phyloP scores from a whole-genome alignment of 2,888 invertebrate species.

The Stenichneumon culpator region DNA sequence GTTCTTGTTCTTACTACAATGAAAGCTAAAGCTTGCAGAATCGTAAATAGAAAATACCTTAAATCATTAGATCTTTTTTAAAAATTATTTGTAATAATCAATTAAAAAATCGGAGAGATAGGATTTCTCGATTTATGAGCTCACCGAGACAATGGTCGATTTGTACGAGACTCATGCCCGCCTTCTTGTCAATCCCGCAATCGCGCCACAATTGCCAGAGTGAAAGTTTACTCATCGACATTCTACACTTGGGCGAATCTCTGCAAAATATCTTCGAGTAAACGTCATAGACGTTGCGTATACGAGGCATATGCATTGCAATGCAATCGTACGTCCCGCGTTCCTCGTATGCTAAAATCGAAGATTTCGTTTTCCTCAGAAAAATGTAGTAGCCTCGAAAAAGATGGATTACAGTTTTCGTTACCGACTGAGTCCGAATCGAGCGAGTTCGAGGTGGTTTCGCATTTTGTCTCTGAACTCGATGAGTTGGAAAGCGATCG shows the following conservation, averaged over 20 bases:
- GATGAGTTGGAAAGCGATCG: constrained; percentile 8
- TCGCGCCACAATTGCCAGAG: constrained; percentile 89
- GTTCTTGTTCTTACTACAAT: background rate
- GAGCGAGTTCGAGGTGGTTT: background rate
- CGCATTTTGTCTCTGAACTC: background rate
- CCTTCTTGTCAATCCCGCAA: constrained; percentile 86
- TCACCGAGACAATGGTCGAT: constrained; percentile 86
- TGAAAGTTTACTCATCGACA: constrained; percentile 86
- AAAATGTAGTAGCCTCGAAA: background rate
- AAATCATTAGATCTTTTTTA: too few relatives aligned
- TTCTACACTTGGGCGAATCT: constrained; percentile 53
- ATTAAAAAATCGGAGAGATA: constrained; percentile 7
- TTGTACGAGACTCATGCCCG: constrained; percentile 85
- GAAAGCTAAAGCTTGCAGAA: background rate
- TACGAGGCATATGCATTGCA: constrained; percentile 85
- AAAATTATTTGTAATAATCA: background rate
- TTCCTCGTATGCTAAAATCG: constrained; percentile 82
- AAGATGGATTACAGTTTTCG: background rate
- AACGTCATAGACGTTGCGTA: constrained; percentile 86
- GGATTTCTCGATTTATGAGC: constrained; percentile 68
- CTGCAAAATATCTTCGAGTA: constrained; percentile 84
- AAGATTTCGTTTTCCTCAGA: background rate
- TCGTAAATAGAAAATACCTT: too few relatives aligned
- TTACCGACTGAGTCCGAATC: background rate
- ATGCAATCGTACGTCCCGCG: constrained; percentile 85